phyloP scores from a whole-genome alignment of 2,888 invertebrate species.

The Thelaira solivaga region DNA sequence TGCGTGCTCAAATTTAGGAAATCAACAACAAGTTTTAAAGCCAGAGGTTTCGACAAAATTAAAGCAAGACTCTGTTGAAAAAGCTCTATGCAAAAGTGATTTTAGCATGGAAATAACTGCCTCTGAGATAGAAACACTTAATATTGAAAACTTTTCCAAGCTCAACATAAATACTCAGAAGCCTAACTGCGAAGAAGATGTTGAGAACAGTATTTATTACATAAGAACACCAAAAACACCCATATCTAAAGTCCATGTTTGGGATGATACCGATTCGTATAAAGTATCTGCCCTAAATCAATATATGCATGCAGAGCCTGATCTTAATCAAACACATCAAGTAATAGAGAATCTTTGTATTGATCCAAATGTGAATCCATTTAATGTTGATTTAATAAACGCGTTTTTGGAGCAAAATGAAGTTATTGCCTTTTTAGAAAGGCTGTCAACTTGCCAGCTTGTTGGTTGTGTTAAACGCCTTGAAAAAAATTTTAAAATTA shows the following conservation, averaged over 20 bases:
- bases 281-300: slow-evolving; percentile 45
- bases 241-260: slow-evolving; percentile 65
- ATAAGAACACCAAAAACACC: slow-evolving; percentile 71
- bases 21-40: not conserved
- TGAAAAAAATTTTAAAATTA: slow-evolving; percentile 76
- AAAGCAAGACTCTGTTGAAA: slow-evolving; percentile 44
- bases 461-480: slow-evolving; percentile 80
- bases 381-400: slow-evolving; percentile 83
- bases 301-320: slow-evolving; percentile 66
- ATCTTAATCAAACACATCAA: slow-evolving; percentile 68
- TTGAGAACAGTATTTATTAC: slow-evolving; percentile 72
- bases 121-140: slow-evolving; percentile 24
- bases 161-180: not conserved
- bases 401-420: slow-evolving; percentile 84
- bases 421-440: slow-evolving; percentile 81
- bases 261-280: slow-evolving; percentile 66
- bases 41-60: slow-evolving; percentile 1
- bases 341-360: slow-evolving; percentile 65
- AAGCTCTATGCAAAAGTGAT: not conserved
- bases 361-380: slow-evolving; percentile 84
- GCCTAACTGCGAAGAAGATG: slow-evolving; percentile 19
- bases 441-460: slow-evolving; percentile 79
- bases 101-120: slow-evolving; percentile 39
- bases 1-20: not conserved
- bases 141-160: slow-evolving; percentile 9